Base-by-base conservation (phyloP, 2,113 vertebrate genomes). In the Noctilio leporinus region DNA sequence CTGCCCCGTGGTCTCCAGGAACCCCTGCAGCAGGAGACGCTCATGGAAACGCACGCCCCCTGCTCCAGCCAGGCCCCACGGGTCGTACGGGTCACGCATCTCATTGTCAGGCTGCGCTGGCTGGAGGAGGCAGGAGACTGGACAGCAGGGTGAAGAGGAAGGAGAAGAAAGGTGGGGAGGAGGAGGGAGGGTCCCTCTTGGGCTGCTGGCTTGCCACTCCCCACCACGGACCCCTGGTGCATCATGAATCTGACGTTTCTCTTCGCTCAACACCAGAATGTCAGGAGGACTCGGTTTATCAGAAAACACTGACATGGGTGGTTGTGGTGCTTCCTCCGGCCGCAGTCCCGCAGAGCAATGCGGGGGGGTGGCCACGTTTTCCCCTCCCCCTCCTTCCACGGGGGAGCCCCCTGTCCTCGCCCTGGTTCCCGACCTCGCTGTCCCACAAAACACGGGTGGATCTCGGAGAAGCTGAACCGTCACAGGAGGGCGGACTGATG, bases 341-440 rank as follows among this genome's bases (percentile, higher is more conserved):
- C 45, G 30, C 22, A 55, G 47, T 33, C 53, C 30, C 14, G 26
- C n/a, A 24, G 22, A 24, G 24, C 12, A 14, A 17, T 43, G 38
- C 3, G 22, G n/a, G n/a, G n/a, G n/a, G n/a, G n/a, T n/a, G n/a
- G 47, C 49, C 55, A 26, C 0, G 5, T 17, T 7, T 7, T 19
- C 59, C 30, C 53, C 40, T 47, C 30, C 15, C 9, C 1, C 16
- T n/a, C 69, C 1, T 17, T n/a, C 69, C 28, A 2, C 4, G 35
- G 30, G 49, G 11, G 20, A 26, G 3, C 49, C 33, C 4, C 4
- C 2, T 3, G 22, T 35, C 91, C 22, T 45, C 45, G 1, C 14
- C 51, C 47, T 6, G 9, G 14, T 1, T 49, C 62, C 73, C 4
- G 19, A 33, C 16, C 49, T 12, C 7, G 53, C 24, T 5, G 30